Evolutionary conservation across 2,797 vertebrate species (phyloP).

Genomic region (Anableps anableps): DNA sequence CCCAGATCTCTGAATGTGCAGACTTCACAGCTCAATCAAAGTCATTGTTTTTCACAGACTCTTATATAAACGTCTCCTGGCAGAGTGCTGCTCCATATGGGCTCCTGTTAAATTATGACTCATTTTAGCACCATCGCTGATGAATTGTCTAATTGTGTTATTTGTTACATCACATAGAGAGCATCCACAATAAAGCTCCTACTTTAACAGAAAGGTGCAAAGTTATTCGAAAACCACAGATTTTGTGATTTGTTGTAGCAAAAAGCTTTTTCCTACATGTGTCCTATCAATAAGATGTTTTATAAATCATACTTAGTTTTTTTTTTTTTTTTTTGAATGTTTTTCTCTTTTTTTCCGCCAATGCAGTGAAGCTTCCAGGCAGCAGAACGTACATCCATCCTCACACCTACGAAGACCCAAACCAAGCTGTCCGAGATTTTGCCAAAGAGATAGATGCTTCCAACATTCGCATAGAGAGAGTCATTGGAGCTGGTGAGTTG

Average conservation of each 20-base stretch:
- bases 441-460: constrained; percentile 87
- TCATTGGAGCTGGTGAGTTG: constrained; percentile 84
- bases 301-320: neutral
- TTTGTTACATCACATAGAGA: constrained; percentile 41
- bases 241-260: neutral
- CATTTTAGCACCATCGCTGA: constrained; percentile 53
- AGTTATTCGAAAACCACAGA: neutral
- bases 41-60: constrained; percentile 44
- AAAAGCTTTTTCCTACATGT: neutral
- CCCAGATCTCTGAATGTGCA: neutral
- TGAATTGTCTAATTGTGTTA: constrained; percentile 59
- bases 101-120: constrained; percentile 63
- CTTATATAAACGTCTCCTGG: constrained; percentile 47
- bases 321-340: too few species aligned
- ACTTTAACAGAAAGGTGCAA: constrained; percentile 3
- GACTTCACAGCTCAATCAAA: constrained; percentile 12
- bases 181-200: constrained; percentile 25
- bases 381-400: constrained; percentile 85
- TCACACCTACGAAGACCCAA: constrained; percentile 86
- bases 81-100: constrained; percentile 41
- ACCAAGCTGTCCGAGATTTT: constrained; percentile 85
- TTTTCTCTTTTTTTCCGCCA: constrained; percentile 21
- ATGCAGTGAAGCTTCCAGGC: constrained; percentile 83
- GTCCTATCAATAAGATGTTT: neutral
- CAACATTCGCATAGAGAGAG: constrained; percentile 85